Base-by-base conservation (phyloP, 2,113 vertebrate species). In the Xiphophorus hellerii region DNA sequence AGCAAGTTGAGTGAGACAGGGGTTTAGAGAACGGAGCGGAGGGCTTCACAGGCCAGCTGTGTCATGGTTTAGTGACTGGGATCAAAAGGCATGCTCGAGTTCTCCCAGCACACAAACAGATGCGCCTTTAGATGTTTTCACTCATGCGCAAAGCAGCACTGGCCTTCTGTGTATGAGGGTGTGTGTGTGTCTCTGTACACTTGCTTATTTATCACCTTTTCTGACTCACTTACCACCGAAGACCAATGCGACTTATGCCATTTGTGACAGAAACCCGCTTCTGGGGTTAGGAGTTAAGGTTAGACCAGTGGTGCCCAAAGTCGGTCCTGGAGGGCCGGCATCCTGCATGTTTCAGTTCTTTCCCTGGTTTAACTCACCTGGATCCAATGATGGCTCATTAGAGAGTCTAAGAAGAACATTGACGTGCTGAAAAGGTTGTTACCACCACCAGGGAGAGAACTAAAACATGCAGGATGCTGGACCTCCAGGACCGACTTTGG, bases 41-140 rank as follows among this genome's bases (percentile, higher is more conserved):
- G 75, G 74, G 65, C 82, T 88, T 89, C 66, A 51, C 63, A 22
- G 78, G 80, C 73, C 90, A 91, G 88, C 81, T 89, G 91, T 86
- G 91, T 92, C 87, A 84, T 84, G 92, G 76, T 88, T 91, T 88
- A 76, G 74, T 83, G 85, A 78, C 35, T 66, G 74, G 33, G 61
- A 77, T 90, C 85, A 90, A 90, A 88, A 74, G 82, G 80, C 11
- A 5, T 64, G 71, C 81, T 69, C 66, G 66, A 58, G 61, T 63
- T 76, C 33, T 58, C 51, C 58, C 33, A 44, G 58, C 42, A 73
- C 63, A 72, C 76, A 58, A 58, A 78, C 74, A 69, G 70, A 80
- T 28, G 64, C 69, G 58, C 73, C 76, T 76, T 73, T 76, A 71
- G 54, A 44, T 73, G 48, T 63, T 76, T 82, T 74, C 77, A 75